Percentiles rank a stretch among this genome's conserved stretches.
These are phyloP conservation scores for Gila robusta DNA, from an alignment of 2,797 vertebrate species.

Conservation along the genomic window DNA sequence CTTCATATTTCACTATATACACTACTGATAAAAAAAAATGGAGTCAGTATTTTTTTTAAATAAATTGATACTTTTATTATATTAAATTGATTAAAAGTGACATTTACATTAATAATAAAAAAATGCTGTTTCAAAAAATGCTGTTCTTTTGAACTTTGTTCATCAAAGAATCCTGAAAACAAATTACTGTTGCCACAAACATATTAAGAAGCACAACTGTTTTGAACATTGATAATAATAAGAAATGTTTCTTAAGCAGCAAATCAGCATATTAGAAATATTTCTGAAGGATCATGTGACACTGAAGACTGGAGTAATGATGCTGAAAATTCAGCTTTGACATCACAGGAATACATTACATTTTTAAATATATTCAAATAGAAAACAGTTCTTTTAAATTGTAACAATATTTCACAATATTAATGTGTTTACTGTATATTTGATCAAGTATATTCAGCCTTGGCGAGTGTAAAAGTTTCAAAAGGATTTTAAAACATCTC, in stretches of 20 bases:
- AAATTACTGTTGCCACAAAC: background rate
- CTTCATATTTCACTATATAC: background rate
- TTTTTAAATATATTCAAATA: background rate
- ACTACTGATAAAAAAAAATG: too few species aligned
- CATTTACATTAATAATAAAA: background rate
- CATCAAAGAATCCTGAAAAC: background rate
- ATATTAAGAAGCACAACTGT: background rate
- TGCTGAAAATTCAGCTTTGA: background rate
- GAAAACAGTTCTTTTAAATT: background rate
- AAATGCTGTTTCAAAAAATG: background rate
- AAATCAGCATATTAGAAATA: background rate
- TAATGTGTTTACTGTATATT: background rate
- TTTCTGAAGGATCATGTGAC: background rate
- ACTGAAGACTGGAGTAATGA: background rate
- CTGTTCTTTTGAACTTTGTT: background rate
- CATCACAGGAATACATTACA: background rate
- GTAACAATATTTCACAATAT: too few species aligned
- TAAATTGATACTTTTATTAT: background rate
- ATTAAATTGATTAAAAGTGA: background rate
- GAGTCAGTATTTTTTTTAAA: background rate
- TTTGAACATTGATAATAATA: background rate
- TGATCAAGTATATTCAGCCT: background rate
- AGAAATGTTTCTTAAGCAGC: background rate
- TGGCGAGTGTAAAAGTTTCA: background rate
- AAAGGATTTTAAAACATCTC: background rate